phyloP scores from a whole-genome alignment of 2,797 vertebrate genomes.

The Sus cebifrons region DNA sequence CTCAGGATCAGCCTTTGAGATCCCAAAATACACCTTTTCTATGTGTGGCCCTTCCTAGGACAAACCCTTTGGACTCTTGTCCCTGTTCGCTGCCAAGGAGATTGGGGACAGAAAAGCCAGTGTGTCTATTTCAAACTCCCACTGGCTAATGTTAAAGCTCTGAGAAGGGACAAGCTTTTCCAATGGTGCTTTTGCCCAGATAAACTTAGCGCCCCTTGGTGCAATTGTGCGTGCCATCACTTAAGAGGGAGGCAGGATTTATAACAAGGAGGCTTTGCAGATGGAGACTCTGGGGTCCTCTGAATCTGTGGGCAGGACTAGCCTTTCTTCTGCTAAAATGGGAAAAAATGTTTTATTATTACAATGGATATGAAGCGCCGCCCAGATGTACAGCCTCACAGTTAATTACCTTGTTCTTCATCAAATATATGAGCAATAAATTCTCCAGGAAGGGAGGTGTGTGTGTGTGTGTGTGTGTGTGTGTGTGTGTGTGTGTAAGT shows the following conservation, averaged over 20 bases:
- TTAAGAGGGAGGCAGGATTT: slow-evolving; percentile 91
- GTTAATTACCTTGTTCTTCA: slow-evolving; percentile 86
- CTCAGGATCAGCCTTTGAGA: not conserved
- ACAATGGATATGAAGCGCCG: slow-evolving; percentile 84
- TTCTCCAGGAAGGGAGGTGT: slow-evolving; percentile 83
- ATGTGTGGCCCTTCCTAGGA: slow-evolving; percentile 60
- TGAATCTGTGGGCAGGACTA: slow-evolving; percentile 90
- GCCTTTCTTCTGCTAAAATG: slow-evolving; percentile 88
- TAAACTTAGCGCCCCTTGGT: slow-evolving; percentile 89
- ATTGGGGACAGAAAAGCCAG: slow-evolving; percentile 23
- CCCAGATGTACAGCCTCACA: slow-evolving; percentile 81
- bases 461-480: slow-evolving; percentile 69
- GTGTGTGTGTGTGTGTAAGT: not conserved
- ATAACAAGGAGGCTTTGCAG: slow-evolving; percentile 89
- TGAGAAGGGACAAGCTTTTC: slow-evolving; percentile 74
- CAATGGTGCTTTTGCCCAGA: slow-evolving; percentile 84
- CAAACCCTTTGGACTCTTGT: slow-evolving; percentile 47
- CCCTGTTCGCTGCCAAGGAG: slow-evolving; percentile 61
- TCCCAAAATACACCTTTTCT: slow-evolving; percentile 43
- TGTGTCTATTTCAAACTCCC: slow-evolving; percentile 51
- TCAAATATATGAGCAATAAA: slow-evolving; percentile 85
- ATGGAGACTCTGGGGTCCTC: slow-evolving; percentile 89
- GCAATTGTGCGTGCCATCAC: slow-evolving; percentile 90
- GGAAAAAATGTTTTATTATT: slow-evolving; percentile 87
- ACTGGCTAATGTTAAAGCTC: slow-evolving; percentile 46